Percentiles rank a stretch among this genome's conserved stretches.
phyloP scores from a whole-genome alignment of 2,797 vertebrate genomes.

The Novumbra hubbsi region DNA sequence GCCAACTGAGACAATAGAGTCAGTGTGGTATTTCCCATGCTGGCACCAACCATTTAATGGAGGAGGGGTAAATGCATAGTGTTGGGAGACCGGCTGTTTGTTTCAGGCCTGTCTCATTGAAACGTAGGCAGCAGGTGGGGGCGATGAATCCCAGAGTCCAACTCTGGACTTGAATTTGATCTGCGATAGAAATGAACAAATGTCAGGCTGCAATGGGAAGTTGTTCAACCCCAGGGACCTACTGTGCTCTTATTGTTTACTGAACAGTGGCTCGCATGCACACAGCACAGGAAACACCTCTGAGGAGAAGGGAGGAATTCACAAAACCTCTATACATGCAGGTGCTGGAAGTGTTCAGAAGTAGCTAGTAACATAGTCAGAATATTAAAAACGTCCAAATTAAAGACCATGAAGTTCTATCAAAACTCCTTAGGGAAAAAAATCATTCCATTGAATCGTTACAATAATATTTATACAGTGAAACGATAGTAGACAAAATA shows the following conservation, averaged over 20 bases:
- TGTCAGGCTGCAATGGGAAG: constrained; percentile 33
- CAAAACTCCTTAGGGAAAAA: too few relatives aligned
- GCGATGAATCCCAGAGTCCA: constrained; percentile 57
- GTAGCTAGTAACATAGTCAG: too few relatives aligned
- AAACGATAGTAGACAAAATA: too few relatives aligned
- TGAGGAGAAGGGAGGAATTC: constrained; percentile 10
- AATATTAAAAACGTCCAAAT: too few relatives aligned
- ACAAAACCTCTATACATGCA: too few relatives aligned
- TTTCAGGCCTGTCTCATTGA: constrained; percentile 27
- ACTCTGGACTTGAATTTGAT: constrained; percentile 23
- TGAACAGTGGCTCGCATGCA: constrained; percentile 47
- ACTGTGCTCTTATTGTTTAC: constrained; percentile 39
- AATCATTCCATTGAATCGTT: too few relatives aligned
- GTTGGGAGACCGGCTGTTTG: constrained; percentile 1
- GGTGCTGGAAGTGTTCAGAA: too few relatives aligned
- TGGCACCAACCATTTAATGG: constrained; percentile 28
- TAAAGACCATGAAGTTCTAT: too few relatives aligned
- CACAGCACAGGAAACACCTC: constrained; percentile 18
- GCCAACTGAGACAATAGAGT: constrained; percentile 60
- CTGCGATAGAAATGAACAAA: constrained; percentile 47
- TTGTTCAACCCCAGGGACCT: constrained; percentile 47
- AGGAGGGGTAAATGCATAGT: not conserved
- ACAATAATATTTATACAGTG: too few relatives aligned
- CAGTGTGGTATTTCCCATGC: constrained; percentile 51
- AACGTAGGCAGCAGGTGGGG: constrained; percentile 55